A percentile compares a stretch with the other conserved stretches of the same genome.
These are phyloP conservation scores for Sebastiscus albofasciatus DNA, from an alignment of 2,797 vertebrate species.

Conservation along the genomic window DNA sequence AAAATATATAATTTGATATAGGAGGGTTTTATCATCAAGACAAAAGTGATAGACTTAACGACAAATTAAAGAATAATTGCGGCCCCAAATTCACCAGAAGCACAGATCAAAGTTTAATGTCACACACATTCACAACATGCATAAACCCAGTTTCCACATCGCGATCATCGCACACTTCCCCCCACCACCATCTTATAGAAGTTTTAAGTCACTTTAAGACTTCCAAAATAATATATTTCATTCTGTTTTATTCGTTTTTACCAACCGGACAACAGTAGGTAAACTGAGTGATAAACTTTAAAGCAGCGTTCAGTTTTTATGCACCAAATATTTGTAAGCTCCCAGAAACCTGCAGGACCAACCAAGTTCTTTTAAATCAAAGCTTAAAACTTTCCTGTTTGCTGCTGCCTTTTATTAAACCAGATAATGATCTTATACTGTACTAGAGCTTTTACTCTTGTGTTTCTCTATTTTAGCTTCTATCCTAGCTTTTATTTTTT, in stretches of 20 bases:
- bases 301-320: too few relatives aligned
- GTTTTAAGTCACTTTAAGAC: not conserved
- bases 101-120: not conserved
- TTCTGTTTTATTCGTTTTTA: not conserved
- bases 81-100: not conserved
- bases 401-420: too few relatives aligned
- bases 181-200: not conserved
- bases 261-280: not conserved
- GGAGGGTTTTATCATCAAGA: not conserved
- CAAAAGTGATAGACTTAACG: not conserved
- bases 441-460: too few relatives aligned
- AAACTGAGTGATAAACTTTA: not conserved
- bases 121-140: not conserved
- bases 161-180: not conserved
- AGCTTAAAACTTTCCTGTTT: too few relatives aligned
- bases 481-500: too few relatives aligned
- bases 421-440: too few relatives aligned
- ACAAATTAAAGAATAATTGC: not conserved
- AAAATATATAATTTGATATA: rapidly evolving
- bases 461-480: too few relatives aligned
- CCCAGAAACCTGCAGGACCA: too few relatives aligned
- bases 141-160: not conserved
- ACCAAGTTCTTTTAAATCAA: too few relatives aligned
- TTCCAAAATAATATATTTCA: not conserved
- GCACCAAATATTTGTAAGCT: too few relatives aligned